Evolutionary conservation across 2,888 invertebrate species (phyloP), one percentile per base, ranked within the genome.

Genomic region (Ceratothoa steindachneri): DNA sequence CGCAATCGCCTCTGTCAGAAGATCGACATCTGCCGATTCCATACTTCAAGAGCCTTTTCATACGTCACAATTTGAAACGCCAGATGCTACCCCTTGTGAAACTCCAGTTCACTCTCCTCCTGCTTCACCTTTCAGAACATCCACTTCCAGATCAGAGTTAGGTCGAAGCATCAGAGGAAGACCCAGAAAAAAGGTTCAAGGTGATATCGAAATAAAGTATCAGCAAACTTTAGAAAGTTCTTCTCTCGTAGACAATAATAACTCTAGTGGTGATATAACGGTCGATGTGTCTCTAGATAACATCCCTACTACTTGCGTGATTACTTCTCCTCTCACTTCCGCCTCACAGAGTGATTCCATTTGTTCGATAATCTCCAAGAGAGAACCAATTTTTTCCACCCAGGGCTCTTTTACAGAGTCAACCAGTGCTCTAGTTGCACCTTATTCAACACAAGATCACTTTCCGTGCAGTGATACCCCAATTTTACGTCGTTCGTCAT

Each of bases 401-500:
- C 60, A 60, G 3, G 12, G 22, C 12, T 24, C 60, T 24, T 24
- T 60, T 60, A 24, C 24, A 24, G 60, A 24, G 12, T 24, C 60
- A 24, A 60, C 24, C 12, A 60, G 24, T 7, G 22, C 60, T 60
- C 60, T 60, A n/a, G 24, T 24, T 15, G 60, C n/a, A 22, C 12
- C 60, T 60, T 60, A 60, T 60, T 22, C 60, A 15, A 7, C 12
- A 12, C 60, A n/a, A 2, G 24, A 60, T 24, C 22, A 60, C 1
- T 24, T 60, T 1, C 27, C 60, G 12, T 60, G 22, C 9, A 24
- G 60, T 24, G 60, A 60, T 12, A 24, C 22, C 1, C 60, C 71
- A 41, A 66, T 71, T 41, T 28, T 74, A 12, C 64, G 74, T n/a
- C 74, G 74, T 12, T 80, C 80, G 3, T 77, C 80, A 7, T 74